Conservation (phyloP, 2,888 invertebrate species). For the Amiota minor region DNA sequence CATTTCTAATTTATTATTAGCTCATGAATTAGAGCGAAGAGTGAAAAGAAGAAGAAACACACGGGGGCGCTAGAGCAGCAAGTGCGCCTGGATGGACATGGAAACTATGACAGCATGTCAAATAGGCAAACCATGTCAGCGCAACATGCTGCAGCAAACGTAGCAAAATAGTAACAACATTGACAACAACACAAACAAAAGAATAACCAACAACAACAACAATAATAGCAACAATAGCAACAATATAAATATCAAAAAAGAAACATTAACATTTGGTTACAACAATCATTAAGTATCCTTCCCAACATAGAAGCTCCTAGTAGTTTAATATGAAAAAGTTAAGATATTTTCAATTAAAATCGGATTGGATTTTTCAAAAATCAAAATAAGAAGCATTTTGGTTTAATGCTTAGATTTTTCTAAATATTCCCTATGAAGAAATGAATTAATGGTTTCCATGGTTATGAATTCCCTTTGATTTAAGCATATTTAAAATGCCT, state of each 20-base stretch:
- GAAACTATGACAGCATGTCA: constrained; percentile 49
- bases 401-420: no score
- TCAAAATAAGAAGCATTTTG: no score
- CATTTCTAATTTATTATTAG: constrained; percentile 58
- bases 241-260: constrained; percentile 24
- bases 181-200: constrained; percentile 28
- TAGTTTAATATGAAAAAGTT: no score
- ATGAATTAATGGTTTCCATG: no score
- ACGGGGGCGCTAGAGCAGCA: constrained; percentile 16
- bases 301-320: no score
- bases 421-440: no score
- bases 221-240: constrained; percentile 49
- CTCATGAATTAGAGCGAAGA: not conserved
- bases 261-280: no score
- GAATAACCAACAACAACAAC: constrained; percentile 21
- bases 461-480: no score
- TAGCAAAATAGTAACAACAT: constrained; percentile 27
- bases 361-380: no score
- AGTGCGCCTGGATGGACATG: constrained; percentile 46
- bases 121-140: constrained; percentile 42
- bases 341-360: no score
- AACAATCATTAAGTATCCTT: no score
- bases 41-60: constrained; percentile 37
- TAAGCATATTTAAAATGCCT: no score
- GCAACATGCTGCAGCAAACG: constrained; percentile 45